Base-by-base conservation (phyloP, 1,140 invertebrate genomes). In the Lepidotrigona ventralis region DNA sequence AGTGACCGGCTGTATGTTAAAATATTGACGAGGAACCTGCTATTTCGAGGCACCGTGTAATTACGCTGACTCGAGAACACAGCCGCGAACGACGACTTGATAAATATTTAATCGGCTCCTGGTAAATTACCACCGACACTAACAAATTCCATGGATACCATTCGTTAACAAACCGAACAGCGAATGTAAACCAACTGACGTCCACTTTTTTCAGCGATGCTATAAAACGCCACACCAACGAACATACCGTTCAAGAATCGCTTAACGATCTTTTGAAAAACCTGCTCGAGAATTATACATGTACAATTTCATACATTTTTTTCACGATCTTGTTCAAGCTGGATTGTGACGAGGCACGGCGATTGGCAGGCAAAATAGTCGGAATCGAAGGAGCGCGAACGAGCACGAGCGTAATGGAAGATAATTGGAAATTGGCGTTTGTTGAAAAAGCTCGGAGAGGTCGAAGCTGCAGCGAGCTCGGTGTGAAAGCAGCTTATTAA, bases 401-500 rank as follows among this genome's bases (percentile, higher is more conserved):
- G 39, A 46, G 39, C 12, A 15, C 21, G 23, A 46, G 14, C 21
- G 15, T 51, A 64, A 51, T 60, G 23, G 9, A 60, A 64, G 15
- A 46, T 17, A 26, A 26, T 64, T 64, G n/a, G 63, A n/a, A 19
- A 56, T 1, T 71, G 53, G 8, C 60, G 51, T 12, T 33, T 29
- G 53, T 14, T 19, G 19, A 23, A 26, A 33, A 54, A 56, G 46
- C n/a, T 70, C 6, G 8, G 0, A 46, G 39, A 12, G 39, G 79
- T 5, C 21, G 9, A 26, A 29, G 29, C 21, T 33, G n/a, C 3
- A 26, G 29, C 14, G 11, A 64, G 17, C 83, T 87, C 85, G 80
- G 86, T 92, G 90, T 92, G 91, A 87, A 89, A 66, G 86, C 78
- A 85, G 88, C 91, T 54, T 89, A 75, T 91, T 88, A 90, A 88